Base-by-base conservation (phyloP, 2,888 invertebrate genomes). In the Limnephilus rhombicus region DNA sequence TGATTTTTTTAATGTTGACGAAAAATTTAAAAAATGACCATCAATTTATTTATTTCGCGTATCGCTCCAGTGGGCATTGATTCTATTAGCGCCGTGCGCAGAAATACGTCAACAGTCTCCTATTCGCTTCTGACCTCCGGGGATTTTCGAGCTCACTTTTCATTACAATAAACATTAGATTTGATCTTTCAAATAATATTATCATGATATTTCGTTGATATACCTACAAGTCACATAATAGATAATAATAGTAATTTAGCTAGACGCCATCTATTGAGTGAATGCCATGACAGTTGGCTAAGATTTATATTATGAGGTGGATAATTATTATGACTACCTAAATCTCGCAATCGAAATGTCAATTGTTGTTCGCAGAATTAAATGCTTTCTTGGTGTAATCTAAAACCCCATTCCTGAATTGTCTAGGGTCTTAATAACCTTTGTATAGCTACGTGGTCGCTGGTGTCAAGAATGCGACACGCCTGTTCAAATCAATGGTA, bases 381-480 rank as follows among this genome's bases (percentile, higher is more conserved):
- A 68, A 68, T 68, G 53, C 53, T 68, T 68, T 68, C 53, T 18
- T 68, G 13, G 24, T 45, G 85, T 85, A 85, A 49, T 49, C 45
- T 85, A 37, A 85, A 85, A 41, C 85, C n/a, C 85, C 3, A 53
- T 68, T 53, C 53, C 31, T 49, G 87, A 34, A 87, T 53, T 85
- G 68, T 87, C 87, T 18, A 45, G 53, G 0, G 12, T 41, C n/a
- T 24, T 85, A 87, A 29, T 31, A 31, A 29, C 87, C 68, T 87
- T 68, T 68, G 53, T 37, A 68, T 31, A 68, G 88, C 53, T n/a
- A 24, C 13, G 34, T 85, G 41, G 12, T 68, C 53, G 53, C 31
- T 31, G 7, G 68, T 53, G 68, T 68, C 88, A 68, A 24, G 88
- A 68, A 68, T 88, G 88, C 68, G 88, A 88, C 88, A 31, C 88